Conservation (phyloP, 1,140 invertebrate genomes). For the Orchestia grillus region DNA sequence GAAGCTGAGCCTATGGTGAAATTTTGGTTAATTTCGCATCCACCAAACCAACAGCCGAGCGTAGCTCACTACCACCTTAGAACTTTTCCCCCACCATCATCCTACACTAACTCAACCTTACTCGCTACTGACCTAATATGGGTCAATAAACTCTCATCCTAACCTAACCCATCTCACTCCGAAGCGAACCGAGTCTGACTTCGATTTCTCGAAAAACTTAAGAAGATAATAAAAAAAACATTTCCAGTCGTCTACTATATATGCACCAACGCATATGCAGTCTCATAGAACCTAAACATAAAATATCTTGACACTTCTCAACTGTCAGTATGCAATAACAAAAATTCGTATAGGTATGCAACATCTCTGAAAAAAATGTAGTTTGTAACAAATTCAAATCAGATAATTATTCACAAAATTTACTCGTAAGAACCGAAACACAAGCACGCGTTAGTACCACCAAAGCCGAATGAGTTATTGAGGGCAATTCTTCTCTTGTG, state of each 20-base stretch:
- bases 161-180: no score
- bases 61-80: no score
- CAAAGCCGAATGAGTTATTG: conserved; percentile 99
- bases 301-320: not conserved
- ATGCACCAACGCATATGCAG: not conserved
- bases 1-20: no score
- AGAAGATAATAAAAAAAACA: not conserved
- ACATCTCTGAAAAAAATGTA: not conserved
- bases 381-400: not conserved
- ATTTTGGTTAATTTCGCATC: no score
- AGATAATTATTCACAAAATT: not conserved
- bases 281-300: not conserved
- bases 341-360: not conserved
- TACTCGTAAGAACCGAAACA: conserved; percentile 76
- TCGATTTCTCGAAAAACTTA: not conserved
- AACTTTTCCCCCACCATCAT: no score
- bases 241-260: not conserved
- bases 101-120: no score
- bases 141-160: no score
- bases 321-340: not conserved
- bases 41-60: no score
- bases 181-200: no score
- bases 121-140: no score
- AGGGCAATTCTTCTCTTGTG: conserved; percentile 80
- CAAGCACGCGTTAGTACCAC: conserved; percentile 94